phyloP scores from a whole-genome alignment of 2,113 vertebrate genomes.

The Pungitius pungitius region DNA sequence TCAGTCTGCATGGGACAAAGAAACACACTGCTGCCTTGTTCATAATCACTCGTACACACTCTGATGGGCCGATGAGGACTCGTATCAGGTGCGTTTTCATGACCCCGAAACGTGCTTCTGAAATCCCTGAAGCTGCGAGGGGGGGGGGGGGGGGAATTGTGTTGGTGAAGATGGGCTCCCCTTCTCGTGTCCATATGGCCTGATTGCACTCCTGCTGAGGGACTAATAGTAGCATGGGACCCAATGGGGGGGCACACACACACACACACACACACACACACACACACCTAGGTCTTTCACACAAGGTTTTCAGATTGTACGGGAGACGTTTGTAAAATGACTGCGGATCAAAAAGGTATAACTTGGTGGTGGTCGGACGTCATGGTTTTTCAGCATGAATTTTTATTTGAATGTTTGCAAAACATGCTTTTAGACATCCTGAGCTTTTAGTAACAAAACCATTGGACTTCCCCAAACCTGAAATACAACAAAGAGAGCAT shows the following conservation, averaged over 20 bases:
- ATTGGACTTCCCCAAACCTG: neutral
- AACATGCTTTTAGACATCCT: slow-evolving; percentile 36
- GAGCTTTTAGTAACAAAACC: slow-evolving; percentile 14
- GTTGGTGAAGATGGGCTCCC: neutral
- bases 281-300: neutral
- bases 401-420: slow-evolving; percentile 52
- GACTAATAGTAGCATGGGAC: slow-evolving; percentile 10
- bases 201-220: slow-evolving; percentile 11
- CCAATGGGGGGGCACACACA: too few species aligned
- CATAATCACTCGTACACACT: slow-evolving; percentile 27
- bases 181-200: slow-evolving; percentile 9
- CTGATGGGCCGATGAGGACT: slow-evolving; percentile 3
- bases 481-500: neutral
- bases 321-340: neutral
- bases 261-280: too few species aligned
- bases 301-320: neutral
- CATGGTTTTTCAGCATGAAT: neutral
- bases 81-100: slow-evolving; percentile 34
- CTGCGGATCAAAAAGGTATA: neutral
- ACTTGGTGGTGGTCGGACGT: neutral
- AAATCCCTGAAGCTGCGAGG: neutral
- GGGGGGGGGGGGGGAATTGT: too few species aligned
- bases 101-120: slow-evolving; percentile 7
- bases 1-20: slow-evolving; percentile 66
- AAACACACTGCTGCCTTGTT: slow-evolving; percentile 72